Conservation (phyloP, 2,113 vertebrate genomes). For the Meles meles region DNA sequence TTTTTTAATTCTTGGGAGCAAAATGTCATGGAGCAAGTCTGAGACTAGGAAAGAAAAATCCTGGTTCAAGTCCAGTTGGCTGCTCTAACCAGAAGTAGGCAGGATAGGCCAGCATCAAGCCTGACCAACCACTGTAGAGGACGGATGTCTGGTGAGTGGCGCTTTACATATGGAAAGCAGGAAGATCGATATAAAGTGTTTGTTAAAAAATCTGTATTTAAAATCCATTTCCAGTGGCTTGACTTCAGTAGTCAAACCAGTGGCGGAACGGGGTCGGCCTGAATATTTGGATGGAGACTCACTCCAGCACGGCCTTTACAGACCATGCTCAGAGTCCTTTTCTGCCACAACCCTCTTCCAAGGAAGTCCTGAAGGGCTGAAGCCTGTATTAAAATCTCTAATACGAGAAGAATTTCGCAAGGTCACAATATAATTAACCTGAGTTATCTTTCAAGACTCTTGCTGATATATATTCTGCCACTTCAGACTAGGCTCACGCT, state of each 20-base stretch:
- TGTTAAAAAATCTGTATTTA: neutral
- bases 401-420: slow-evolving; percentile 19
- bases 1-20: slow-evolving; percentile 2
- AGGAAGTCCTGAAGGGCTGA: slow-evolving; percentile 4
- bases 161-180: neutral
- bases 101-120: neutral
- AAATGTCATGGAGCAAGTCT: neutral
- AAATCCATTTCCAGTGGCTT: neutral
- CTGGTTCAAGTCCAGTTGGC: neutral
- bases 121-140: neutral
- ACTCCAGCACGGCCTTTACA: too few relatives aligned
- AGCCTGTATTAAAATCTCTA: slow-evolving; percentile 10
- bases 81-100: neutral
- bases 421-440: slow-evolving; percentile 51
- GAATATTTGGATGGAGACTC: neutral
- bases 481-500: neutral
- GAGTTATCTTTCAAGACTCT: slow-evolving; percentile 40
- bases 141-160: neutral
- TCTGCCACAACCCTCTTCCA: neutral
- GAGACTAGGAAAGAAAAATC: neutral
- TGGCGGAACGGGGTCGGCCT: neutral
- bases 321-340: neutral
- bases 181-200: neutral
- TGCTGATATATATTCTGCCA: slow-evolving; percentile 8
- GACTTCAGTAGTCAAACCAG: neutral